These are phyloP conservation scores for Gandaritis pyraliata DNA, from an alignment of 2,888 invertebrate genomes.

Conservation along the genomic window DNA sequence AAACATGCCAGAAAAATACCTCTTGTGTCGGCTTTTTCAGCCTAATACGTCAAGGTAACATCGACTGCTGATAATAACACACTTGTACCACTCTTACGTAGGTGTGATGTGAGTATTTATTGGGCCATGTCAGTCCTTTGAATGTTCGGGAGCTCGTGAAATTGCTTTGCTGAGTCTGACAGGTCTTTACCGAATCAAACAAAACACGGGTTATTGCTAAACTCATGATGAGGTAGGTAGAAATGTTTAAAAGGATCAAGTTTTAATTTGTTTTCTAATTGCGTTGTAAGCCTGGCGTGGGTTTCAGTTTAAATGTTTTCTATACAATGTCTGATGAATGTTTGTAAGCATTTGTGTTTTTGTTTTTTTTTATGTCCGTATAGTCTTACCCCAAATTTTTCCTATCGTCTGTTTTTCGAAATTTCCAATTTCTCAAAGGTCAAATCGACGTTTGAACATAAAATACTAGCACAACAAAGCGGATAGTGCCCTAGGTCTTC, in stretches of 20 bases:
- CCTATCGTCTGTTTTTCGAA: too few relatives aligned
- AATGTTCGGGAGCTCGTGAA: conserved; percentile 46
- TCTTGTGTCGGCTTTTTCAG: conserved; percentile 4
- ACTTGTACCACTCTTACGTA: conserved; percentile 20
- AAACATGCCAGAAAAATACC: conserved; percentile 11
- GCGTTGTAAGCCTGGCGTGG: not conserved
- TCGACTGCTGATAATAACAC: conserved; percentile 10
- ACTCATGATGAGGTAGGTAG: conserved; percentile 32
- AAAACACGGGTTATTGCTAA: conserved; percentile 38
- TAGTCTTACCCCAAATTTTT: too few relatives aligned
- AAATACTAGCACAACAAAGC: not conserved
- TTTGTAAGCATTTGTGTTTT: too few relatives aligned
- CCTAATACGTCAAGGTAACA: conserved; percentile 12
- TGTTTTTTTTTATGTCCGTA: too few relatives aligned
- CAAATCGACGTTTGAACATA: too few relatives aligned
- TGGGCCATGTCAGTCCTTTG: conserved; percentile 40
- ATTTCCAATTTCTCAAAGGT: too few relatives aligned
- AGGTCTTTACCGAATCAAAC: conserved; percentile 45
- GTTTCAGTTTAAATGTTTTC: not conserved
- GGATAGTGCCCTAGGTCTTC: not conserved
- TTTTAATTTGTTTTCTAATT: conserved; percentile 36
- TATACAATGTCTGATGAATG: too few relatives aligned
- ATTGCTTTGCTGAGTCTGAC: conserved; percentile 54
- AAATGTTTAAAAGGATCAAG: conserved; percentile 22
- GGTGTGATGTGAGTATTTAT: conserved; percentile 30